Conservation (phyloP, 1,140 invertebrate species). For the Idris sp. region DNA sequence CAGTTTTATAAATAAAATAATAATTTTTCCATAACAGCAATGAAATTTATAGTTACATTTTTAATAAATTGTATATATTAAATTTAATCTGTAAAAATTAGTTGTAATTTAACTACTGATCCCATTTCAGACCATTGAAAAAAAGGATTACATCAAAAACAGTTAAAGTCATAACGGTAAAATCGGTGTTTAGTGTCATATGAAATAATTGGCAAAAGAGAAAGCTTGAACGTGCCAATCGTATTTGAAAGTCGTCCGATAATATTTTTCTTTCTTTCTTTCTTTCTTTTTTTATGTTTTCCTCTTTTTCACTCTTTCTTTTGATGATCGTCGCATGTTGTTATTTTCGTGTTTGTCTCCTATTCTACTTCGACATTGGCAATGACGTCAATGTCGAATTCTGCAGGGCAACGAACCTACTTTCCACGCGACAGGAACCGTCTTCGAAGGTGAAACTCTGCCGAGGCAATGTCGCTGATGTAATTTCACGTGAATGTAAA, state of each 20-base stretch:
- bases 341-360: conserved; percentile 42
- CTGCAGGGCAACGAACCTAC: conserved; percentile 59
- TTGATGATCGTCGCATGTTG: conserved; percentile 8
- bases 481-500: conserved; percentile 59
- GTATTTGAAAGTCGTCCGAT: conserved; percentile 22
- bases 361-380: conserved; percentile 61
- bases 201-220: conserved; percentile 54
- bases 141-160: conserved; percentile 51
- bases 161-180: conserved; percentile 49
- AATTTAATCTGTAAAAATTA: too few relatives aligned
- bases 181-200: conserved; percentile 32
- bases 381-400: conserved; percentile 61
- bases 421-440: conserved; percentile 56
- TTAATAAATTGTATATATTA: too few relatives aligned
- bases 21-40: too few relatives aligned
- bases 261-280: conserved; percentile 14
- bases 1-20: too few relatives aligned
- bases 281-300: conserved; percentile 7
- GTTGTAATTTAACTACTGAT: too few relatives aligned
- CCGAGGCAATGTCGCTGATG: conserved; percentile 60
- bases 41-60: too few relatives aligned
- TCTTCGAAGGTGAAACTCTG: conserved; percentile 60
- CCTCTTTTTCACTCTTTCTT: conserved; percentile 20
- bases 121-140: conserved; percentile 28
- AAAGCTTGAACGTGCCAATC: conserved; percentile 36